Conservation (phyloP, 1,140 invertebrate genomes). For the Macrobrachium rosenbergii region DNA sequence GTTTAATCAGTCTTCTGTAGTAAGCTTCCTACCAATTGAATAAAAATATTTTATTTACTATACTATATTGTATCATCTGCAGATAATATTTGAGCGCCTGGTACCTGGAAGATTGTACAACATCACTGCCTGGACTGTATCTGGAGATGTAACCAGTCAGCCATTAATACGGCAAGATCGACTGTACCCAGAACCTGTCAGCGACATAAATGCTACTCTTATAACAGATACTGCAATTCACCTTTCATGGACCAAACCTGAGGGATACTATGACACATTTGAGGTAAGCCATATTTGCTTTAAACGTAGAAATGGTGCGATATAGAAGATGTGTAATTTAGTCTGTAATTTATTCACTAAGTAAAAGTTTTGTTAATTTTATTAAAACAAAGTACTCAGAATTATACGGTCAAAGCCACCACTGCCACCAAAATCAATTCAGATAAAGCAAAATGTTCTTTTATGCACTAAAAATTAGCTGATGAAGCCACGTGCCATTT, state of each 20-base stretch:
- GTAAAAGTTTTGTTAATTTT: no score
- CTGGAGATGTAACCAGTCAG: slow-evolving; percentile 83
- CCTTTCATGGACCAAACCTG: slow-evolving; percentile 84
- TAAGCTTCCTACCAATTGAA: neutral
- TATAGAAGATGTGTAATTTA: neutral
- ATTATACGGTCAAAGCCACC: no score
- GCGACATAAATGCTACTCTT: slow-evolving; percentile 81
- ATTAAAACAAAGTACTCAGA: no score
- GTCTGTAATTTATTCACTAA: neutral
- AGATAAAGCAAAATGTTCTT: no score
- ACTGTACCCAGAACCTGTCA: slow-evolving; percentile 85
- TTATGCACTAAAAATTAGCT: no score
- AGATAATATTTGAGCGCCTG: slow-evolving; percentile 83
- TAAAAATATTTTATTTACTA: no score
- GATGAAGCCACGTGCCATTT: no score
- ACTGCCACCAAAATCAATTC: no score
- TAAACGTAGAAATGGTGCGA: no score
- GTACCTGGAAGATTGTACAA: slow-evolving; percentile 86
- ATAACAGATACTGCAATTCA: slow-evolving; percentile 86
- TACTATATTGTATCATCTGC: neutral
- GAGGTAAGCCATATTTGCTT: slow-evolving; percentile 72
- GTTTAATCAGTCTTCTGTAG: neutral
- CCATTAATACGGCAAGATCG: slow-evolving; percentile 81
- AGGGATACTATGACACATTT: slow-evolving; percentile 89
- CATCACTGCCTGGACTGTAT: slow-evolving; percentile 93